Percentiles rank a stretch among this genome's conserved stretches.
These are phyloP conservation scores for Coreoperca whiteheadi DNA, from an alignment of 2,113 vertebrate species.

Conservation along the genomic window DNA sequence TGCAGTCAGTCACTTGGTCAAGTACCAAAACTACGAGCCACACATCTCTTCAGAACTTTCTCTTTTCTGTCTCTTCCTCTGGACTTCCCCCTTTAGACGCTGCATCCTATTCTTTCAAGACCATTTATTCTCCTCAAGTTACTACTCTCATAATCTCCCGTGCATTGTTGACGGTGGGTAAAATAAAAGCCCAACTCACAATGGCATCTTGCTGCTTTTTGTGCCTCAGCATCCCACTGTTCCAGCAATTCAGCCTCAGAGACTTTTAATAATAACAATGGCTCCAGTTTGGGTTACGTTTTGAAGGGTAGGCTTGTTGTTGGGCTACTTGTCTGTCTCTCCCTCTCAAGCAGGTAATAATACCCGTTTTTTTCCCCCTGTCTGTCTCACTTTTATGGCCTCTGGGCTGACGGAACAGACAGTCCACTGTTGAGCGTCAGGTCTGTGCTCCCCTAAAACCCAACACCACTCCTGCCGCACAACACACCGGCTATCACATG, in stretches of 20 bases:
- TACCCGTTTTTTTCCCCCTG: conserved; percentile 11
- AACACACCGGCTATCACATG: conserved; percentile 60
- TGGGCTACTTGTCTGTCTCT: background rate
- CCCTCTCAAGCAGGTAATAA: conserved; percentile 42
- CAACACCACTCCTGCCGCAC: conserved; percentile 43
- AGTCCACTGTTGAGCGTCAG: conserved; percentile 45
- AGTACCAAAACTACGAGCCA: background rate
- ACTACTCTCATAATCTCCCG: conserved; percentile 35
- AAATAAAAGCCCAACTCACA: conserved; percentile 42
- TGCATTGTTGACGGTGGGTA: conserved; percentile 28
- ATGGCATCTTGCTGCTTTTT: conserved; percentile 47
- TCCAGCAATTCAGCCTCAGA: conserved; percentile 26
- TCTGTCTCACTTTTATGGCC: conserved; percentile 30
- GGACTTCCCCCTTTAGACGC: conserved; percentile 16
- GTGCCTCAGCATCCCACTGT: conserved; percentile 20
- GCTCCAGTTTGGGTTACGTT: conserved; percentile 59
- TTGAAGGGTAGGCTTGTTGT: conserved; percentile 19
- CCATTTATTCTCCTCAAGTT: conserved; percentile 59
- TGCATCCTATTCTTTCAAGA: conserved; percentile 30
- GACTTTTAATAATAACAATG: conserved; percentile 58
- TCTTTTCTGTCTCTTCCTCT: conserved; percentile 10
- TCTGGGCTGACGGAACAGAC: conserved; percentile 52
- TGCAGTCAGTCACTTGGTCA: background rate
- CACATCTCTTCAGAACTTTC: background rate
- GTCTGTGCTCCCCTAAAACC: conserved; percentile 42